phyloP scores from a whole-genome alignment of 2,797 vertebrate genomes.

The Melanotaenia boesemani region DNA sequence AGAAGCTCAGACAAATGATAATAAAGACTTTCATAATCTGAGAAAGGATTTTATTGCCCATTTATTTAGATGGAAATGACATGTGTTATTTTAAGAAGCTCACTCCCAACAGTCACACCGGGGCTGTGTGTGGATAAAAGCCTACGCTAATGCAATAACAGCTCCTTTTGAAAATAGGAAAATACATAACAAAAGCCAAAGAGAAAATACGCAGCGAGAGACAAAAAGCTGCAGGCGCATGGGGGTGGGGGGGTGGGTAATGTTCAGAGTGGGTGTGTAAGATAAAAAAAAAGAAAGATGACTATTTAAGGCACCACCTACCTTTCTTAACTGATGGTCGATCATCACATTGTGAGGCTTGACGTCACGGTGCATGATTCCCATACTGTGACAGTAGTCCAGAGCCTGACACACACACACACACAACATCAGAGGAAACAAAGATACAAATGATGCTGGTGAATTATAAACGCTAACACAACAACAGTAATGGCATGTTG shows the following conservation, averaged over 20 bases:
- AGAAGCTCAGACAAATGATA: too few species aligned
- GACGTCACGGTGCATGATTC: slow-evolving; percentile 97
- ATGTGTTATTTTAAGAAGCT: slow-evolving; percentile 32
- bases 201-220: slow-evolving; percentile 23
- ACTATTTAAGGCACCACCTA: slow-evolving; percentile 65
- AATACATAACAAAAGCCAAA: slow-evolving; percentile 14
- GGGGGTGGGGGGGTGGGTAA: not conserved
- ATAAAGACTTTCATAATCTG: not conserved
- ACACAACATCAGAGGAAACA: slow-evolving; percentile 21
- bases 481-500: not conserved
- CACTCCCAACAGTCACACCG: slow-evolving; percentile 2
- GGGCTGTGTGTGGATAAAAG: not conserved
- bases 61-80: slow-evolving; percentile 26
- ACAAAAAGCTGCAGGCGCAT: not conserved
- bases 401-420: slow-evolving; percentile 85
- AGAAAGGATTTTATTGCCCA: not conserved
- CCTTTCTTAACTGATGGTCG: slow-evolving; percentile 98
- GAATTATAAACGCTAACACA: not conserved
- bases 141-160: slow-evolving; percentile 9
- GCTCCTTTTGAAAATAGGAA: slow-evolving; percentile 8
- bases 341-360: slow-evolving; percentile 99
- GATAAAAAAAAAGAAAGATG: not conserved
- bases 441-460: not conserved
- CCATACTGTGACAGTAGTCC: slow-evolving; percentile 98
- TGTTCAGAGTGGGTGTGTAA: slow-evolving; percentile 25